Conservation (phyloP, 2,113 vertebrate species). For the Dicerorhinus sumatrensis region DNA sequence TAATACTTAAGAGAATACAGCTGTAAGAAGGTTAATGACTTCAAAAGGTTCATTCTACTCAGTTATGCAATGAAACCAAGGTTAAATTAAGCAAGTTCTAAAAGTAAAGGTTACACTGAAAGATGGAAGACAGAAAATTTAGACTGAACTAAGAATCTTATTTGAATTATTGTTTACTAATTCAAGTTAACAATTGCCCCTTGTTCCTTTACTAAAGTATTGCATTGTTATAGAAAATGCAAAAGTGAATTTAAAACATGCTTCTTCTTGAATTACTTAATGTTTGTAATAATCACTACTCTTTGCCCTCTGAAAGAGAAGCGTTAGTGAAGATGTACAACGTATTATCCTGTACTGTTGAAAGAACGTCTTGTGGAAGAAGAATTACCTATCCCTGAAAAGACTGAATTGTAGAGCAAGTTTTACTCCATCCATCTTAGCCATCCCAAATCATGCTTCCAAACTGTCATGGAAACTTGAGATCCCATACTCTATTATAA, state of each 20-base stretch:
- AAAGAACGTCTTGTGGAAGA: background rate
- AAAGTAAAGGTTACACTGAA: background rate
- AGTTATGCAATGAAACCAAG: background rate
- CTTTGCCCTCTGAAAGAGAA: background rate
- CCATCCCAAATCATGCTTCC: background rate
- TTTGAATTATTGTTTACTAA: background rate
- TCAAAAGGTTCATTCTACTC: background rate
- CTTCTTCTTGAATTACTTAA: background rate
- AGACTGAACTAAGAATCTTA: background rate
- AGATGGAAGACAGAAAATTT: background rate
- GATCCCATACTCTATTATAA: background rate
- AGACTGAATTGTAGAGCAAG: background rate
- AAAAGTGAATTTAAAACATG: background rate
- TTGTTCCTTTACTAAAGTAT: background rate
- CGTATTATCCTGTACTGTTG: background rate
- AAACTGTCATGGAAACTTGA: background rate
- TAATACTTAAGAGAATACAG: background rate
- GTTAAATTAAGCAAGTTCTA: background rate
- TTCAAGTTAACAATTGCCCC: background rate
- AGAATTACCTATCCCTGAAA: background rate
- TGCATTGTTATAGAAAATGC: background rate
- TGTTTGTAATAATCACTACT: background rate
- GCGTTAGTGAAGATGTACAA: background rate
- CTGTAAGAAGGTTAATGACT: background rate
- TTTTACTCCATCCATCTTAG: background rate